Conservation (phyloP, 2,113 vertebrate genomes). For the Erinaceus europaeus region DNA sequence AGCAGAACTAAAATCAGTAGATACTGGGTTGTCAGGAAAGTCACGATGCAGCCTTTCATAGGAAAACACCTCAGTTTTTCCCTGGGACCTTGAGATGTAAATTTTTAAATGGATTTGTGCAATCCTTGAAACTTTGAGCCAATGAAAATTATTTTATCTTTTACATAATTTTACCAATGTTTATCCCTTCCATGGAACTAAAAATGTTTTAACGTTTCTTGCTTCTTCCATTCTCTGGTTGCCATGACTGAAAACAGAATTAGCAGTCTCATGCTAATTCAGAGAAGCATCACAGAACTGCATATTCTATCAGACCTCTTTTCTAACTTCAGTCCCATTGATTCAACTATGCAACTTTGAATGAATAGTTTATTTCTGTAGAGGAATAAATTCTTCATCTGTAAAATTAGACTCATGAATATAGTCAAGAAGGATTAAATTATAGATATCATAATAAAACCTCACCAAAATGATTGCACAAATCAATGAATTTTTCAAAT, state of each 20-base stretch:
- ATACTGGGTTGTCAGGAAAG: no score
- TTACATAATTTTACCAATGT: slow-evolving; percentile 12
- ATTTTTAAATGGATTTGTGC: background rate
- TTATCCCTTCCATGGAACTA: slow-evolving; percentile 4
- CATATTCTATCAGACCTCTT: background rate
- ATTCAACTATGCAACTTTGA: background rate
- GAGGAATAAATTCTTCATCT: slow-evolving; percentile 4
- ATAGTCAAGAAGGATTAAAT: slow-evolving; percentile 22
- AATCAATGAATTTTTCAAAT: slow-evolving; percentile 36
- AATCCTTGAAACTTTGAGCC: background rate
- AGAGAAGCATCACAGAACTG: background rate
- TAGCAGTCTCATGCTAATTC: background rate
- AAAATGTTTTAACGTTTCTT: slow-evolving; percentile 16
- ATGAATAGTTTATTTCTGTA: background rate
- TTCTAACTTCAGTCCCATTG: background rate
- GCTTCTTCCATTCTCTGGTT: background rate
- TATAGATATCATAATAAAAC: slow-evolving; percentile 13
- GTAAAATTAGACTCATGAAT: slow-evolving; percentile 16
- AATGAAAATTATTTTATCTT: background rate
- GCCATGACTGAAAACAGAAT: background rate
- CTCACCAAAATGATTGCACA: slow-evolving; percentile 11
- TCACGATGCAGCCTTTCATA: no score
- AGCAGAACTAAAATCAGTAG: no score
- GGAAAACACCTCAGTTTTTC: background rate
- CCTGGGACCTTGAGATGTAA: background rate